Evolutionary conservation across 2,888 invertebrate genomes (phyloP), one percentile per base, ranked within the genome.

Genomic region (Iselma pallidipennis): DNA sequence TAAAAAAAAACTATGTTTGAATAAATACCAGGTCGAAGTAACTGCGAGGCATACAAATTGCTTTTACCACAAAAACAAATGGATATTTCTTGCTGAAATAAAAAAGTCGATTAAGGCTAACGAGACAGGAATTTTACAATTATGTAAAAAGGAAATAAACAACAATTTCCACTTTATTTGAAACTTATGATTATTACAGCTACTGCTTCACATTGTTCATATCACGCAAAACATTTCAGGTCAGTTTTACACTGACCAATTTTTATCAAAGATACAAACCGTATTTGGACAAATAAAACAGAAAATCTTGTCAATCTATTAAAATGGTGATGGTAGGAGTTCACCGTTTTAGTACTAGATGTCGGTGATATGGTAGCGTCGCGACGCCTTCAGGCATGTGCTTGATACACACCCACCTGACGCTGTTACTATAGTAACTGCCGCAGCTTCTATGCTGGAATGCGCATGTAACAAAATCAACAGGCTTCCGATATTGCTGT

Each of bases 361-460:
- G 42, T 12, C 16, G 31, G n/a, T 31, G 31, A 5, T 21, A 16
- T 10, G 25, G 16, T 33, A 48, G 49, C 59, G 60, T 60, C 60
- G 51, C 55, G 60, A 55, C 55, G 60, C 60, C 29, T 42, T 16
- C 45, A 51, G 16, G 48, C 55, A 60, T 57, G 53, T 61, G 52
- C 12, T 29, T n/a, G 64, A 26, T 59, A 69, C 37, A 37, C 71
- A 66, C 71, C 71, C 71, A 63, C 50, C 65, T 63, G 67, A 74
- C 71, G 71, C 71, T 54, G 71, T 75, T 58, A 56, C 68, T 67
- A 70, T 71, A 67, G 68, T 49, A 54, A 73, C 71, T 61, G 71
- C 70, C 70, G 72, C 71, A 72, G 69, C 68, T 59, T 68, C 67
- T 55, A 19, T 45, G 61, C 37, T 49, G 16, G 56, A 65, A 49